A percentile compares a stretch with the other conserved stretches of the same genome.
Conservation (phyloP, 2,113 vertebrate species). For the Catharus minimus region DNA sequence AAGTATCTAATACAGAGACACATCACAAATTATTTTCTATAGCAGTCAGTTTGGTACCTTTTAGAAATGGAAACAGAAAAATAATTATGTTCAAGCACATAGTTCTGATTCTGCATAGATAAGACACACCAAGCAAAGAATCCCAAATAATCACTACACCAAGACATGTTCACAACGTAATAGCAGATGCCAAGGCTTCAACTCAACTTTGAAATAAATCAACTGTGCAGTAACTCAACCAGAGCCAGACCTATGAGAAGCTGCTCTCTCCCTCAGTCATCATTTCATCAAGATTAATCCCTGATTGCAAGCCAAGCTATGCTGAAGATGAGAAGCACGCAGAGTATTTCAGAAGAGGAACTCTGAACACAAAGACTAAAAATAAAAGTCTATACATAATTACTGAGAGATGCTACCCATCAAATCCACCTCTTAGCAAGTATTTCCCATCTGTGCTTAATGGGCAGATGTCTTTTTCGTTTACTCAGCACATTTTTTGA, state of each 20-base stretch:
- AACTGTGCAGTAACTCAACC: neutral
- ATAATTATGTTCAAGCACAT: neutral
- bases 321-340: neutral
- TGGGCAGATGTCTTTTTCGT: slow-evolving; percentile 32
- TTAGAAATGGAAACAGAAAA: neutral
- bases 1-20: neutral
- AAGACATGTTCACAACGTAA: neutral
- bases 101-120: neutral
- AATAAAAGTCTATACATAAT: slow-evolving; percentile 39
- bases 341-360: slow-evolving; percentile 8
- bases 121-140: neutral
- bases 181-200: neutral
- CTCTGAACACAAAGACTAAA: slow-evolving; percentile 28
- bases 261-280: neutral
- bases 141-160: neutral
- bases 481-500: slow-evolving; percentile 46
- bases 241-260: neutral
- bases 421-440: slow-evolving; percentile 39
- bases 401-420: neutral
- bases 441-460: slow-evolving; percentile 46
- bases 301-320: neutral
- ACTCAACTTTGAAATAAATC: neutral
- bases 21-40: neutral
- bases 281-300: neutral
- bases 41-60: neutral